A percentile compares a stretch with the other conserved stretches of the same genome.
Evolutionary conservation across 2,797 vertebrate genomes (phyloP).

Genomic region (Leptoclinus maculatus): DNA sequence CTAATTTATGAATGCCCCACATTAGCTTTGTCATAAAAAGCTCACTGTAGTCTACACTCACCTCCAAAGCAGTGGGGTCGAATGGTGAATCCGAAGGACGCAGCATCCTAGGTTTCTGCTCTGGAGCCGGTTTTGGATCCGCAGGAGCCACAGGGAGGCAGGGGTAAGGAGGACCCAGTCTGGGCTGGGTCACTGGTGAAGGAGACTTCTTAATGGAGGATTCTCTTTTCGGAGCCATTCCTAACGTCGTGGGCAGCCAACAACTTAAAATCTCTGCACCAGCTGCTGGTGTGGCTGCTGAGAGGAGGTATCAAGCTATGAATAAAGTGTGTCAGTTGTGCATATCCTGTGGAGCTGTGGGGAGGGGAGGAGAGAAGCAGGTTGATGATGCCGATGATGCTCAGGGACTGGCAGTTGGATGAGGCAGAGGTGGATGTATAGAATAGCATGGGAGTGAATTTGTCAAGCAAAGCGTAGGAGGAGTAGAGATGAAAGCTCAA

Average conservation of each 20-base stretch:
- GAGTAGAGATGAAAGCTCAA: conserved; percentile 51
- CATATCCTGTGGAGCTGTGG: conserved; percentile 40
- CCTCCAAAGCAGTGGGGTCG: conserved; percentile 86
- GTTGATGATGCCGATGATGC: conserved; percentile 60
- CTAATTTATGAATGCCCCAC: conserved; percentile 47
- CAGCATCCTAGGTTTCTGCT: conserved; percentile 83
- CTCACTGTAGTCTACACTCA: conserved; percentile 61
- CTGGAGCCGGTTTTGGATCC: conserved; percentile 70
- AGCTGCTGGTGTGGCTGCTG: conserved; percentile 30
- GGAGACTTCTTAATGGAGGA: conserved; percentile 82
- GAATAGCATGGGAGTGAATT: conserved; percentile 29
- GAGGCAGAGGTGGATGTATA: conserved; percentile 55
- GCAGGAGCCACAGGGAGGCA: conserved; percentile 63
- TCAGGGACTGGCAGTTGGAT: conserved; percentile 64
- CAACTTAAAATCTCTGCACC: conserved; percentile 23
- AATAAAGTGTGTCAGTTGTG: conserved; percentile 77
- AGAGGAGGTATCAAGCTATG: conserved; percentile 44
- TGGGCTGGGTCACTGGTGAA: conserved; percentile 75
- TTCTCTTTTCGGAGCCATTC: conserved; percentile 86
- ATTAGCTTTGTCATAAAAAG: conserved; percentile 51
- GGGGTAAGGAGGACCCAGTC: conserved; percentile 85
- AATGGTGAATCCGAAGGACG: conserved; percentile 82
- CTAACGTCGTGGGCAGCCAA: background rate
- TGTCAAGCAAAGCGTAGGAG: conserved; percentile 44
- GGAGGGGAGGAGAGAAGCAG: conserved; percentile 22